Evolutionary conservation across 2,888 invertebrate species (phyloP), one percentile per base, ranked within the genome.

Genomic region (Embidobia sp.): DNA sequence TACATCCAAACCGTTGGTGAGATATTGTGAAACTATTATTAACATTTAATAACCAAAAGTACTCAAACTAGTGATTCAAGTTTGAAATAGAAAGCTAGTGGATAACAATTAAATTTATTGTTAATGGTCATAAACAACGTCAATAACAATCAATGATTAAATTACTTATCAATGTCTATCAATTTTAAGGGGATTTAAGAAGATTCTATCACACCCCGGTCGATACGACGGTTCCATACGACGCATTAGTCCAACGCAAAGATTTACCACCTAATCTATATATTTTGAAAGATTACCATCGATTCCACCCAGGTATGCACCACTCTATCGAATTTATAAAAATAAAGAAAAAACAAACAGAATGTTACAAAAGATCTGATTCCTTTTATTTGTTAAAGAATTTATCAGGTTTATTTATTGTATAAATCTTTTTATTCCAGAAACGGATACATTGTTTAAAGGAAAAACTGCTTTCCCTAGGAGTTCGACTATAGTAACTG

Each of bases 241-340:
- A 97, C 81, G 91, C 92, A 26, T 86, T 97, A 83, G 92, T 92
- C 75, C 92, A 90, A 70, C 92, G 93, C 85, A 6, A 46, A 0
- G 93, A 96, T 22, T 90, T 98, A 51, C 98, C 98, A 0, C 94
- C 94, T 84, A 98, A 98, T 91, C 90, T 98, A 18, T 94, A 97
- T 88, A 91, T 98, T 2, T 94, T 95, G 86, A 91, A 93, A 70
- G 94, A 98, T 44, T 95, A 96, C 88, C 88, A 94, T 37, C 91
- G 97, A 64, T 98, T 97, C 89, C 93, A 97, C 90, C 96, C 97
- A 79, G 94, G 95, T 94, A 82, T n/a, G n/a, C n/a, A n/a, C n/a
- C n/a, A n/a, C n/a, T n/a, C n/a, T n/a, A n/a, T n/a, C n/a, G n/a
- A 13, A 26, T 15, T 0, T 15, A 13, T 2, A 31, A 19, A 42